phyloP scores from a whole-genome alignment of 2,113 vertebrate species.

The Chionomys nivalis region DNA sequence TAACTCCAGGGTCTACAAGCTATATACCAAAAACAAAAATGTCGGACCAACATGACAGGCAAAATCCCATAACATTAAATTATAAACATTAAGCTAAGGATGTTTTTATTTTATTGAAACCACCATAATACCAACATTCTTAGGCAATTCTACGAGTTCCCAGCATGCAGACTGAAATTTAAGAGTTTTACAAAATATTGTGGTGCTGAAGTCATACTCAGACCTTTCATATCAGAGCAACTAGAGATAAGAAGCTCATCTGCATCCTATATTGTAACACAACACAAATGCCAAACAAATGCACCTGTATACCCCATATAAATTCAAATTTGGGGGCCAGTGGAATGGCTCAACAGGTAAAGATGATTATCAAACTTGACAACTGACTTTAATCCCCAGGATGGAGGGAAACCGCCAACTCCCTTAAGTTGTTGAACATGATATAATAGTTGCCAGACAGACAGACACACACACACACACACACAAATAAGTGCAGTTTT shows the following conservation, averaged over 20 bases:
- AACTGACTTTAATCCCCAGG: background rate
- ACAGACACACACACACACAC: background rate
- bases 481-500: background rate
- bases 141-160: background rate
- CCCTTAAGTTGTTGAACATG: background rate
- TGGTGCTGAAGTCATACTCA: slow-evolving; percentile 8
- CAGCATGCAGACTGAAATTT: slow-evolving; percentile 42
- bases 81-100: slow-evolving; percentile 51
- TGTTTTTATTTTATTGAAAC: slow-evolving; percentile 12
- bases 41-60: slow-evolving; percentile 2
- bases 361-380: background rate
- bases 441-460: background rate
- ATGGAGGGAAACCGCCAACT: background rate
- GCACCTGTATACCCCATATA: background rate
- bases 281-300: slow-evolving; percentile 43
- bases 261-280: background rate
- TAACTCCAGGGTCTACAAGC: slow-evolving; percentile 99
- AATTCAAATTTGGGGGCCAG: background rate
- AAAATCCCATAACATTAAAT: slow-evolving; percentile 21
- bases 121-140: slow-evolving; percentile 40
- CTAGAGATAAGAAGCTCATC: background rate
- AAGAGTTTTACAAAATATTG: slow-evolving; percentile 37
- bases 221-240: background rate
- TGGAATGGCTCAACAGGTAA: background rate
- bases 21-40: slow-evolving; percentile 77